Percentiles rank a stretch among this genome's conserved stretches.
phyloP scores from a whole-genome alignment of 2,113 vertebrate species.

The Theristicus caerulescens region DNA sequence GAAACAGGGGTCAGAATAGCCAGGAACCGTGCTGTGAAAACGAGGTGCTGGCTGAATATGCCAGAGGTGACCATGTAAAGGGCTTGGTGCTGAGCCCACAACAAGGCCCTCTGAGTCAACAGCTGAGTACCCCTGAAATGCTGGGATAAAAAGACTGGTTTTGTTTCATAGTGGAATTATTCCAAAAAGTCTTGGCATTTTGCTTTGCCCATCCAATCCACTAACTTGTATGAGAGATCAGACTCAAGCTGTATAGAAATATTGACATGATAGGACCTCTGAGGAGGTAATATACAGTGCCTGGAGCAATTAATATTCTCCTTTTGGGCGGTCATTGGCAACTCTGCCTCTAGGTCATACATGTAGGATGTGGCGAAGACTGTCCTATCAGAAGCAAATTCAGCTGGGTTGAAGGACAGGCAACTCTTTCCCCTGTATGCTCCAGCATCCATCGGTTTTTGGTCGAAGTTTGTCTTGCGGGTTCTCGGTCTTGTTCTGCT shows the following conservation, averaged over 20 bases:
- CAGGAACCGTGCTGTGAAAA: not conserved
- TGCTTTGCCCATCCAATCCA: not conserved
- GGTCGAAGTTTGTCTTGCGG: not conserved
- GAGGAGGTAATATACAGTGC: not conserved
- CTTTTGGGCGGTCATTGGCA: not conserved
- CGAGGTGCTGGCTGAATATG: not conserved
- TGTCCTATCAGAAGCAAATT: not conserved
- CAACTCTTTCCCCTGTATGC: not conserved
- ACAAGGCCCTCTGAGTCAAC: not conserved
- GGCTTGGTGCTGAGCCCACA: not conserved
- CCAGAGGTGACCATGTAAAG: not conserved
- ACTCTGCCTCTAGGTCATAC: not conserved
- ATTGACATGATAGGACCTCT: not conserved
- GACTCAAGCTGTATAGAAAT: not conserved
- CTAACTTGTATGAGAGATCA: not conserved
- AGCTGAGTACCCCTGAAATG: not conserved
- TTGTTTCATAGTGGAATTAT: not conserved
- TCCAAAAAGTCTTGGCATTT: not conserved
- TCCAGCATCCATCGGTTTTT: not conserved
- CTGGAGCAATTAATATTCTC: not conserved
- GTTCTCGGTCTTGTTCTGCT: not conserved
- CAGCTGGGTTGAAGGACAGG: not conserved
- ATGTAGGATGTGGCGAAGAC: not conserved
- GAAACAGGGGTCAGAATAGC: conserved; percentile 26
- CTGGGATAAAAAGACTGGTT: not conserved